Percentiles rank a stretch among this genome's conserved stretches.
Conservation (phyloP, 30 jellyfish, hydroid and myxozoan species). For the Hydra vulgaris region DNA sequence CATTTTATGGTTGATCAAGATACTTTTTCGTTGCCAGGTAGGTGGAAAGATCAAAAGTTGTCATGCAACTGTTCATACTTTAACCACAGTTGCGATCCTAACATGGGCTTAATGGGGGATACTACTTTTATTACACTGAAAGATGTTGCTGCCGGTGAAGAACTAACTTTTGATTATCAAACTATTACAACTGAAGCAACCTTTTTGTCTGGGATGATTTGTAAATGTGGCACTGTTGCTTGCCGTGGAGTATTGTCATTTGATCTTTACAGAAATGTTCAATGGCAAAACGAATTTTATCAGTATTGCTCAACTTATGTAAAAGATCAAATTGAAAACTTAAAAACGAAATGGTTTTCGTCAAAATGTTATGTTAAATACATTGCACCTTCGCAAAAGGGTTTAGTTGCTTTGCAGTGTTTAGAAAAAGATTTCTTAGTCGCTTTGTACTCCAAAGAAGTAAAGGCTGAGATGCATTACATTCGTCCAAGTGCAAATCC, state of each 20-base stretch:
- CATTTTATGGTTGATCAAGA: background rate
- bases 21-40: background rate
- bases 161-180: background rate
- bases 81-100: background rate
- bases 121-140: background rate
- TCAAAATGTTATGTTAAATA: background rate
- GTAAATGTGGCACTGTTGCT: background rate
- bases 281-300: background rate
- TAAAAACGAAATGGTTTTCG: background rate
- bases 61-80: background rate
- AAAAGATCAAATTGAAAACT: background rate
- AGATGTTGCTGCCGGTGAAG: background rate
- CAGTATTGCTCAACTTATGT: background rate
- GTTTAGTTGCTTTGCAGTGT: background rate
- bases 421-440: background rate
- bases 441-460: background rate
- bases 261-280: background rate
- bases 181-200: background rate
- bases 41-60: background rate
- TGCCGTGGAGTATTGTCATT: background rate
- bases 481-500: background rate
- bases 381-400: background rate
- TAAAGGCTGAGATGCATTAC: background rate
- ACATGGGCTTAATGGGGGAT: background rate
- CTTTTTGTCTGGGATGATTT: background rate